phyloP scores from a whole-genome alignment of 2,888 invertebrate genomes.

The Metacarcinus magister region DNA sequence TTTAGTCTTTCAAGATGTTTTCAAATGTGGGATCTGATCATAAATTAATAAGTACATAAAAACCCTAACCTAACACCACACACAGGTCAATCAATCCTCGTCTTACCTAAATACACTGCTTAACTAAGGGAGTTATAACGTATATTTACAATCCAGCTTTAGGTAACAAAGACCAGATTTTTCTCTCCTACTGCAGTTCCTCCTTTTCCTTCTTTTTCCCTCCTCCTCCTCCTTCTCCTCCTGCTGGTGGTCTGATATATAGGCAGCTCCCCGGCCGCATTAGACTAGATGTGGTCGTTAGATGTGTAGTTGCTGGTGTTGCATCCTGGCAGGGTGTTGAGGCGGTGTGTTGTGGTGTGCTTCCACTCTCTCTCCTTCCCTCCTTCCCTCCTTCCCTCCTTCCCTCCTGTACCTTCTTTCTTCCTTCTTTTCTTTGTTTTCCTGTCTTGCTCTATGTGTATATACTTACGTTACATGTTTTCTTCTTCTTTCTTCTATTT shows the following conservation, averaged over 20 bases:
- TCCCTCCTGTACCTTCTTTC: background rate
- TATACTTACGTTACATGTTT: too few species aligned
- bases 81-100: background rate
- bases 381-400: background rate
- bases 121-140: background rate
- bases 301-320: background rate
- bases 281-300: conserved; percentile 44
- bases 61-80: too few species aligned
- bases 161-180: background rate
- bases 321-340: conserved; percentile 20
- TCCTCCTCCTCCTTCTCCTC: conserved; percentile 31
- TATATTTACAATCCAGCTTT: background rate
- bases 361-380: background rate
- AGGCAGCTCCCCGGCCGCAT: background rate
- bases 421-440: background rate
- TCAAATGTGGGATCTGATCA: background rate
- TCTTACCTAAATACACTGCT: background rate
- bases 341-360: background rate
- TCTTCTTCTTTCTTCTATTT: background rate
- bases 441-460: background rate
- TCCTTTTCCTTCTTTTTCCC: background rate
- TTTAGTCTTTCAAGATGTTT: too few species aligned
- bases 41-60: too few species aligned
- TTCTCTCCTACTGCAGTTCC: background rate
- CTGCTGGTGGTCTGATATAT: background rate